These are phyloP conservation scores for Drosophila tropicalis DNA, from an alignment of 1,140 invertebrate genomes.

Conservation along the genomic window DNA sequence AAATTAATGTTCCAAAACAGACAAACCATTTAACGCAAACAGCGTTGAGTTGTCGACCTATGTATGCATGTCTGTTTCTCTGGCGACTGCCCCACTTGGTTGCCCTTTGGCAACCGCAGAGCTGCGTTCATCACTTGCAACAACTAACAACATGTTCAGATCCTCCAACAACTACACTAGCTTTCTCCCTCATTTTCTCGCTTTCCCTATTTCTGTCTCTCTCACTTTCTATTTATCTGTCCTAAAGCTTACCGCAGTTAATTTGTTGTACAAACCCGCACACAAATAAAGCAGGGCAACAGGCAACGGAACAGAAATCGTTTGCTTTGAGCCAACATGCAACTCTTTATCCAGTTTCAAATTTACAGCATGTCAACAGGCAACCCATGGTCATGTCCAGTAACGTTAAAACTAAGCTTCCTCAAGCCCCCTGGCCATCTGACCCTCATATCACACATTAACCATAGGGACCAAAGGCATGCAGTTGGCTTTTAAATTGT, in stretches of 20 bases:
- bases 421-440: neutral
- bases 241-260: constrained; percentile 65
- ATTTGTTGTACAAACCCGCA: constrained; percentile 75
- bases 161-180: neutral
- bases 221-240: neutral
- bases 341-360: constrained; percentile 75
- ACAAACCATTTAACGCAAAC: constrained; percentile 54
- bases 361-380: constrained; percentile 75
- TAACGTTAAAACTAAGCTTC: constrained; percentile 7
- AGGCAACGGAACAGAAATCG: constrained; percentile 43
- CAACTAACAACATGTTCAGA: no score
- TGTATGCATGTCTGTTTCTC: neutral
- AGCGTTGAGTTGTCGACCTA: constrained; percentile 17
- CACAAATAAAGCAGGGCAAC: constrained; percentile 73
- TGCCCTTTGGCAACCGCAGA: constrained; percentile 43
- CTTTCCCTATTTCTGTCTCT: neutral
- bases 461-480: constrained; percentile 50
- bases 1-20: constrained; percentile 56
- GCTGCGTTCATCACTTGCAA: constrained; percentile 58
- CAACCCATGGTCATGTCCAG: constrained; percentile 14
- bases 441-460: constrained; percentile 41
- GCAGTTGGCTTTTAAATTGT: constrained; percentile 52
- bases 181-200: neutral
- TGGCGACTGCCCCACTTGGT: neutral
- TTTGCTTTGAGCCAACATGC: constrained; percentile 76